phyloP scores from a whole-genome alignment of 2,888 invertebrate species.

The Ichneumoninae sp. region DNA sequence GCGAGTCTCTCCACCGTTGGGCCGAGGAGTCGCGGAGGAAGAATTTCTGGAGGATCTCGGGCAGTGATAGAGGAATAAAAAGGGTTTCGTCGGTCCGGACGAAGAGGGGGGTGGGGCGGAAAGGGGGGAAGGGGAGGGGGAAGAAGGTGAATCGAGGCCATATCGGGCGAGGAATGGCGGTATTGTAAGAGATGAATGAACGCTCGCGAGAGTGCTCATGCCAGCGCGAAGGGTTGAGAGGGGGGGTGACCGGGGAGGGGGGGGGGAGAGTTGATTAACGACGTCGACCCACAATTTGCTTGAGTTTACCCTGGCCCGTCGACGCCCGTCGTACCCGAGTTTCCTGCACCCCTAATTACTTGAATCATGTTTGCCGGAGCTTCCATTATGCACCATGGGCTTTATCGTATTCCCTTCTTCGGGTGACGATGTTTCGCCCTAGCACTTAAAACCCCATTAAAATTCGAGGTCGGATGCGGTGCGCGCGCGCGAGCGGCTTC shows the following conservation, averaged over 20 bases:
- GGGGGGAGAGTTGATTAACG: constrained; percentile 59
- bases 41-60: too few species aligned
- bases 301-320: constrained; percentile 48
- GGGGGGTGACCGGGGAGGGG: not conserved
- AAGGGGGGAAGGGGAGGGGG: too few species aligned
- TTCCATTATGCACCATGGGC: constrained; percentile 60
- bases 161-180: too few species aligned
- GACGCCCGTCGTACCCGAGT: constrained; percentile 43
- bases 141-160: too few species aligned
- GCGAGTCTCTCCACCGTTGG: too few species aligned
- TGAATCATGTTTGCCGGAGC: constrained; percentile 63
- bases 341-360: constrained; percentile 66
- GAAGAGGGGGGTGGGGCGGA: too few species aligned
- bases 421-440: constrained; percentile 4
- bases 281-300: constrained; percentile 65
- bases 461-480: constrained; percentile 39
- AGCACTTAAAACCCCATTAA: constrained; percentile 40
- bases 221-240: not conserved
- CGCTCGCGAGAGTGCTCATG: constrained; percentile 18
- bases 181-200: constrained; percentile 40
- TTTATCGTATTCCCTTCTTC: constrained; percentile 28
- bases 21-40: too few species aligned
- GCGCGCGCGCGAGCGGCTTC: too few species aligned
- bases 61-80: too few species aligned
- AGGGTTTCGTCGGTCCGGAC: too few species aligned